Evolutionary conservation across 2,797 vertebrate genomes (phyloP).

Genomic region (Poecilia velifera): DNA sequence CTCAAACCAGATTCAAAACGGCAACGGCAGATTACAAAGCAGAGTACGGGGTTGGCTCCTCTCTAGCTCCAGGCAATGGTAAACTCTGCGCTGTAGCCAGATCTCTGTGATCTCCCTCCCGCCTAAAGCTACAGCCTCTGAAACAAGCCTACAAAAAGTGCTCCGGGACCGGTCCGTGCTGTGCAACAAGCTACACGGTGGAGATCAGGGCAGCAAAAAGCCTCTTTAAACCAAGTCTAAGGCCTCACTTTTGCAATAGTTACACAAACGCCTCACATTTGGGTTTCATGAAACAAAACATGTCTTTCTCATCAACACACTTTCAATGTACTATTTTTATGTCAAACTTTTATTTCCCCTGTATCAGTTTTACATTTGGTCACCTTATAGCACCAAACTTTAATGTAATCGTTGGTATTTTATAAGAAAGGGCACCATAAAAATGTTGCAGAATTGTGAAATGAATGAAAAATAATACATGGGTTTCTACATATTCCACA

Average conservation of each 20-base stretch:
- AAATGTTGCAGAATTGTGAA: background rate
- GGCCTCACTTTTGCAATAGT: conserved; percentile 5
- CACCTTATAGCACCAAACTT: background rate
- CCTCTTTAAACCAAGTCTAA: conserved; percentile 28
- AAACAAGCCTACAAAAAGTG: conserved; percentile 37
- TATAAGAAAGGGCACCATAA: background rate
- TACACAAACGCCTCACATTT: background rate
- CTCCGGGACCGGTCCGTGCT: conserved; percentile 31
- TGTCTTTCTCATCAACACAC: background rate
- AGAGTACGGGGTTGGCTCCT: conserved; percentile 19
- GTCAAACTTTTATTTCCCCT: background rate
- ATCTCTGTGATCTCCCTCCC: conserved; percentile 52
- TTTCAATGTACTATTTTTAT: background rate
- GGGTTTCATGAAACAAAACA: background rate
- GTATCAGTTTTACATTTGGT: background rate
- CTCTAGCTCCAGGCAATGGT: conserved; percentile 53
- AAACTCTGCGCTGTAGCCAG: conserved; percentile 49
- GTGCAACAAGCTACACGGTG: conserved; percentile 27
- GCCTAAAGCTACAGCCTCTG: conserved; percentile 52
- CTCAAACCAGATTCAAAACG: conserved; percentile 36
- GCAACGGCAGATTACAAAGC: conserved; percentile 28
- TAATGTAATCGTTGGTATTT: background rate
- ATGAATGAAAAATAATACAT: background rate
- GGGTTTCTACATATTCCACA: background rate
- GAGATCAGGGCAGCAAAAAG: conserved; percentile 33